Conservation (phyloP, 2,888 invertebrate species). For the Coremacera marginata region DNA sequence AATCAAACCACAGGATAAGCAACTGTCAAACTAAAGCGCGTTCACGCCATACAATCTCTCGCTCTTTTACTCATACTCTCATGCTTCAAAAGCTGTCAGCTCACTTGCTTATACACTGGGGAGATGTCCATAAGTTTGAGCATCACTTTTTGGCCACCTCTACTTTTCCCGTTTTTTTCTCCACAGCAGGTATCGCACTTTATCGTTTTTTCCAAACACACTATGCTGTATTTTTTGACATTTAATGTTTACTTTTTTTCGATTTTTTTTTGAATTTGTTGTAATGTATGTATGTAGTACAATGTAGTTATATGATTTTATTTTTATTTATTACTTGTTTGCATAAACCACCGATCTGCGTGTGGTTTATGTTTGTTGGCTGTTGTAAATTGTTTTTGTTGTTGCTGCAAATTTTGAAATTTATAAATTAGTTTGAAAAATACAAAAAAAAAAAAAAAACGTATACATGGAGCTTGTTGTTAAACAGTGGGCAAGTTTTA, state of each 20-base stretch:
- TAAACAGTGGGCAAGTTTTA: too few species aligned
- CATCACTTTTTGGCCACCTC: background rate
- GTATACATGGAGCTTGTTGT: too few species aligned
- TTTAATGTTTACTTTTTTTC: constrained; percentile 36
- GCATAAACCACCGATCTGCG: constrained; percentile 10
- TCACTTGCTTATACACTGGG: background rate
- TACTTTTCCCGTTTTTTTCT: background rate
- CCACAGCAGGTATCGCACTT: background rate
- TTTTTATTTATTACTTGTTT: constrained; percentile 41
- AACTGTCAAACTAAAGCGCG: constrained; percentile 20
- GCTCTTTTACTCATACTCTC: background rate
- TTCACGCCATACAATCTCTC: background rate
- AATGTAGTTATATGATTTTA: background rate
- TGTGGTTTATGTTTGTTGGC: constrained; percentile 15
- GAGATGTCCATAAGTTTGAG: background rate
- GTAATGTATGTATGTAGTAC: constrained; percentile 46
- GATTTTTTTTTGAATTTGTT: constrained; percentile 25
- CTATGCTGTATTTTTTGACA: constrained; percentile 11
- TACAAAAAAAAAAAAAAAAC: background rate
- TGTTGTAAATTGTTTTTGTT: background rate
- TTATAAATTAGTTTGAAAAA: background rate
- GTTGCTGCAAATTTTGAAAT: constrained; percentile 16
- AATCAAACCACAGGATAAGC: constrained; percentile 4
- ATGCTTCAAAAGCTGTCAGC: background rate
- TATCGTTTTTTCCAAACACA: background rate